Conservation (phyloP, 2,797 vertebrate species). For the Urosaurus nigricauda region DNA sequence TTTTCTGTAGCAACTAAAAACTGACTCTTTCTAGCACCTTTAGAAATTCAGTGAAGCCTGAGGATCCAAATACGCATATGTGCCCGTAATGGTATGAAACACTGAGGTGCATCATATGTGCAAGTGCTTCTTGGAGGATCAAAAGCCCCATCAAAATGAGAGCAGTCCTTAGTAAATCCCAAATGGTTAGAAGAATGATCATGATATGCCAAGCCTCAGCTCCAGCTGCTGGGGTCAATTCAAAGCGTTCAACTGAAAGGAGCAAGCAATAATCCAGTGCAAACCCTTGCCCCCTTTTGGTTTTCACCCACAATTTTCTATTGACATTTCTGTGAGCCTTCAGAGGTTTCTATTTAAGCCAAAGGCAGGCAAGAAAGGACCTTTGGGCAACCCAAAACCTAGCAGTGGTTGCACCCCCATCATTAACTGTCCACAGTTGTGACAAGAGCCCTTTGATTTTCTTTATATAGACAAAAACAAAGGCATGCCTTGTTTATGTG, state of each 20-base stretch:
- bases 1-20: not conserved
- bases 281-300: not conserved
- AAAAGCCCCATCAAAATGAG: not conserved
- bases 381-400: too few relatives aligned
- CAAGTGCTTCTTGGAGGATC: not conserved
- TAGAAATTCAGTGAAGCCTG: not conserved
- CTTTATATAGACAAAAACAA: too few relatives aligned
- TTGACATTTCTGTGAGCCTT: not conserved
- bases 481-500: not conserved
- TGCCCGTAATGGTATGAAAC: too few relatives aligned
- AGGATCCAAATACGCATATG: not conserved
- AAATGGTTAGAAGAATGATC: not conserved
- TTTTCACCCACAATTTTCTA: conserved; percentile 4
- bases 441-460: too few relatives aligned
- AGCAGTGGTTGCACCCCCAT: too few relatives aligned
- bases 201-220: not conserved
- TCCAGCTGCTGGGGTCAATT: not conserved
- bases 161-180: not conserved
- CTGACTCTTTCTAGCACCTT: not conserved
- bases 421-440: too few relatives aligned
- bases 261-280: not conserved
- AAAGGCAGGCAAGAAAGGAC: too few relatives aligned
- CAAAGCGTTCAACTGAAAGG: not conserved
- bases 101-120: too few relatives aligned
- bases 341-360: not conserved